A percentile compares a stretch with the other conserved stretches of the same genome.
Conservation (phyloP, 2,888 invertebrate species). For the Spisula solida region DNA sequence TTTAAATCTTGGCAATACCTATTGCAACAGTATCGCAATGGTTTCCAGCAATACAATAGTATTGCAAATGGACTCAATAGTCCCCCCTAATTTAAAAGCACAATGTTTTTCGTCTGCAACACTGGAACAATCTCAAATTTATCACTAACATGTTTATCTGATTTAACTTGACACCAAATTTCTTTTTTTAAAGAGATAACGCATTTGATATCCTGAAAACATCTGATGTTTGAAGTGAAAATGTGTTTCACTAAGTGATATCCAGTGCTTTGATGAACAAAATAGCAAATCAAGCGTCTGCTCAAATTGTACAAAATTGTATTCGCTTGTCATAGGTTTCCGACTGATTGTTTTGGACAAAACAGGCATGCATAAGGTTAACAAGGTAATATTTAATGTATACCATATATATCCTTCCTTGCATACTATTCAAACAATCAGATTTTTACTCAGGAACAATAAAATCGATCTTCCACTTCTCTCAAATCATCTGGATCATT, state of each 20-base stretch:
- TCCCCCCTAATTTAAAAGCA: no score
- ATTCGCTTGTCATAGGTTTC: background rate
- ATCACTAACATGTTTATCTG: no score
- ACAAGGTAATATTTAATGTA: background rate
- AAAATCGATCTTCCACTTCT: background rate
- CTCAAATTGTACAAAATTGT: background rate
- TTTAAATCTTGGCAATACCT: no score
- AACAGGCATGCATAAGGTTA: background rate
- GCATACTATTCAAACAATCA: background rate
- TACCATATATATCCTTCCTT: background rate
- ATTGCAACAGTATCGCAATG: no score
- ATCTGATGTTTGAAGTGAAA: no score
- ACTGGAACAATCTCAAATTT: no score
- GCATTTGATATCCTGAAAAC: no score
- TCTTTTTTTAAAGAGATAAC: no score
- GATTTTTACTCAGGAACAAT: background rate
- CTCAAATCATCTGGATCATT: background rate
- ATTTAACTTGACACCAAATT: no score
- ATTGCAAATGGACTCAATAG: no score
- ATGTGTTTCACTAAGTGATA: background rate
- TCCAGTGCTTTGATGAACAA: background rate
- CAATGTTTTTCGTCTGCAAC: no score
- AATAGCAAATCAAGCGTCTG: background rate
- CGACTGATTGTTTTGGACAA: background rate
- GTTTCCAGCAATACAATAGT: no score